Evolutionary conservation across 1,140 invertebrate species (phyloP).

Genomic region (Drosophila oshimai): DNA sequence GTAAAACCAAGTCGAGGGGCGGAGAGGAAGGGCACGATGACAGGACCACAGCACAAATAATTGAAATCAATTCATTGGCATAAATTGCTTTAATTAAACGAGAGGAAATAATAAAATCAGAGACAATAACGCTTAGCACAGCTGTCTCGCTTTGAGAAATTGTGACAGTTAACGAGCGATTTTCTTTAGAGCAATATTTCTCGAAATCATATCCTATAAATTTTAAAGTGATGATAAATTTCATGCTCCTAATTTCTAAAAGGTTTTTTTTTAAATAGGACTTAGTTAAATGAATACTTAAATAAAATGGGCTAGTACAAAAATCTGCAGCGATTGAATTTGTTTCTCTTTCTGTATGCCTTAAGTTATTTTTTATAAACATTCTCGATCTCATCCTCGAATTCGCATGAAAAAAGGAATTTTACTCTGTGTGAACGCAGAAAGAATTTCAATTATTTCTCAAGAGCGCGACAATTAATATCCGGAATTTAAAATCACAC

Average conservation of each 20-base stretch:
- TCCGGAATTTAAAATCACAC: constrained; percentile 1
- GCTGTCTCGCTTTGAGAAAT: background rate
- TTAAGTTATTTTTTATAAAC: too few relatives aligned
- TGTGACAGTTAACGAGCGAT: background rate
- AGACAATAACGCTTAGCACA: background rate
- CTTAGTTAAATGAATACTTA: too few relatives aligned
- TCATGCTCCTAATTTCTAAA: too few relatives aligned
- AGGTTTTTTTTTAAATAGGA: too few relatives aligned
- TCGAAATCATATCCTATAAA: background rate
- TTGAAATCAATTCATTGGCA: constrained; percentile 47
- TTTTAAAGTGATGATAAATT: background rate
- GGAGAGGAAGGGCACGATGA: background rate
- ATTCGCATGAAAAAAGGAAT: too few relatives aligned
- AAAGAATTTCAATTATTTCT: constrained; percentile 28
- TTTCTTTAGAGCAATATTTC: background rate
- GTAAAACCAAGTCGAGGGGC: background rate
- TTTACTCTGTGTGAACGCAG: too few relatives aligned
- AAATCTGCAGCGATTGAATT: too few relatives aligned
- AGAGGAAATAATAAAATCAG: background rate
- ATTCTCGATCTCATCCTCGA: too few relatives aligned
- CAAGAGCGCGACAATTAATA: constrained; percentile 32
- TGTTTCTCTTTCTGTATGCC: too few relatives aligned
- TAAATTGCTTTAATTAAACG: constrained; percentile 50
- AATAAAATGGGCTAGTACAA: too few relatives aligned
- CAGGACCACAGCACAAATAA: constrained; percentile 31